These are phyloP conservation scores for Atractosteus spatula DNA, from an alignment of 2,113 vertebrate genomes.

Conservation along the genomic window DNA sequence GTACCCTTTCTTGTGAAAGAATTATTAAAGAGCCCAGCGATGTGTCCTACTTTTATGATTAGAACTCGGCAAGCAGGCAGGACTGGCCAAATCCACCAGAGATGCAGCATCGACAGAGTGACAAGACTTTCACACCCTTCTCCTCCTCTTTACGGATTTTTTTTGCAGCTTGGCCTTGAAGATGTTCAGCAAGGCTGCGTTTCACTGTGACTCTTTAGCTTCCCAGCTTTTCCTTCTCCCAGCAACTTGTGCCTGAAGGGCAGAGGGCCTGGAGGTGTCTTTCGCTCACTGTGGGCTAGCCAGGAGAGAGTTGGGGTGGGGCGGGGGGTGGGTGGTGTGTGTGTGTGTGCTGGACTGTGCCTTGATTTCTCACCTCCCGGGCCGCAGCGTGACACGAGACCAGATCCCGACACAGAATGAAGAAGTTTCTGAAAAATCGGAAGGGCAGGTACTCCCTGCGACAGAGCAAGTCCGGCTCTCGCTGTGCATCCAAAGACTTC, in stretches of 20 bases:
- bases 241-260: background rate
- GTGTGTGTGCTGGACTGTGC: background rate
- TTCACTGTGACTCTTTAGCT: constrained; percentile 8
- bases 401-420: constrained; percentile 49
- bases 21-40: constrained; percentile 69
- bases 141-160: background rate
- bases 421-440: constrained; percentile 59
- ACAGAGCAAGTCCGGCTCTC: constrained; percentile 52
- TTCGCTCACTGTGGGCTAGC: background rate
- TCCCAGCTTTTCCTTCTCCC: background rate
- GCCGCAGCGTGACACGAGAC: constrained; percentile 33
- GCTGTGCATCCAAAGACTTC: constrained; percentile 65
- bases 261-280: background rate
- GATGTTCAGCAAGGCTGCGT: background rate
- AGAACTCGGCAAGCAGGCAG: constrained; percentile 59
- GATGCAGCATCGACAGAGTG: constrained; percentile 52
- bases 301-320: no score
- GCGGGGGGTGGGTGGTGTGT: background rate
- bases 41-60: constrained; percentile 74
- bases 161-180: background rate
- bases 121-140: constrained; percentile 43
- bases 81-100: constrained; percentile 55
- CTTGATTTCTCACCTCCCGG: constrained; percentile 33
- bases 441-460: constrained; percentile 49
- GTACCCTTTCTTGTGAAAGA: constrained; percentile 72